Evolutionary conservation across 2,113 vertebrate genomes (phyloP).

Genomic region (Leptosomus discolor): DNA sequence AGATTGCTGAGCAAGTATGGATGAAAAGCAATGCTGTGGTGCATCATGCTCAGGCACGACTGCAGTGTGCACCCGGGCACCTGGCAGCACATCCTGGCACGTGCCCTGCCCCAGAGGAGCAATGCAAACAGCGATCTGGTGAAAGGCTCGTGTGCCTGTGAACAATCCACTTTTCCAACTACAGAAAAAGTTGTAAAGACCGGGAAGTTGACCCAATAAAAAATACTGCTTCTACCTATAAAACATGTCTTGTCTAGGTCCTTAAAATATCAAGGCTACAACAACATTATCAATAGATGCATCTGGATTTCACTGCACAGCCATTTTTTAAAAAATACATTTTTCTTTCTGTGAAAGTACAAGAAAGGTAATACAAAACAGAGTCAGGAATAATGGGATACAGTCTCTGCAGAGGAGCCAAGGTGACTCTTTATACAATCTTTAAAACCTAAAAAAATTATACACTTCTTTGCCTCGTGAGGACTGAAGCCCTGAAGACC

Average conservation of each 20-base stretch:
- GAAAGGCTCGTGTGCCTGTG: background rate
- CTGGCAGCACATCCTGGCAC: background rate
- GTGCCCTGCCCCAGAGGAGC: background rate
- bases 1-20: background rate
- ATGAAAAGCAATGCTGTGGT: background rate
- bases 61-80: background rate
- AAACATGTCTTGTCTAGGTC: background rate
- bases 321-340: background rate
- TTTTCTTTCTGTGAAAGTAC: background rate
- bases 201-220: background rate
- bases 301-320: background rate
- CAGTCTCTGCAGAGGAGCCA: background rate
- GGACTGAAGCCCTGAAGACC: background rate
- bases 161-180: background rate
- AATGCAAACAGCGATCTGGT: background rate
- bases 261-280: background rate
- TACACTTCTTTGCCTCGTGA: background rate
- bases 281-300: background rate
- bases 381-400: background rate
- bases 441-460: background rate
- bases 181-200: background rate
- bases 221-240: background rate
- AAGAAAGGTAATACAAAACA: background rate
- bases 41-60: accelerated
- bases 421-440: background rate